Conservation (phyloP, 2,888 invertebrate species). For the Rhaphigaster nebulosa region DNA sequence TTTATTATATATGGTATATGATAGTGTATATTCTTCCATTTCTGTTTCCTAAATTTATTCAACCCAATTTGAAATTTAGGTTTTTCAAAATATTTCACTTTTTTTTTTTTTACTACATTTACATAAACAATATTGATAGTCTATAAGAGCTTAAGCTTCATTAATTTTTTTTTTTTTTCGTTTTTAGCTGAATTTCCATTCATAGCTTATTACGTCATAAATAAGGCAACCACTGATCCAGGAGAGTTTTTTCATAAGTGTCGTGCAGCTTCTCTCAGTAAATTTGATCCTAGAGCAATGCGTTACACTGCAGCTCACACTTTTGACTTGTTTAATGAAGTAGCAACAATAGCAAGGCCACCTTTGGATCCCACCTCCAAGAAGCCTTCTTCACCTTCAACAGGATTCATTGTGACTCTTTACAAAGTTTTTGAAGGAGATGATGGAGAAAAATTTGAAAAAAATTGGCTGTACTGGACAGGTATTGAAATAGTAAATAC, state of each 20-base stretch:
- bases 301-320: conserved; percentile 91
- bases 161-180: conserved; percentile 55
- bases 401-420: conserved; percentile 92
- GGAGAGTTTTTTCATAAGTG: conserved; percentile 88
- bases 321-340: conserved; percentile 89
- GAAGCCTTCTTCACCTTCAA: conserved; percentile 83
- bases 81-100: neutral
- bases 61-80: neutral
- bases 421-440: conserved; percentile 96
- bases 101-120: neutral
- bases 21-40: neutral
- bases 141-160: neutral
- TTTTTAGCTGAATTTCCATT: conserved; percentile 89
- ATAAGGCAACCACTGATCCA: conserved; percentile 88
- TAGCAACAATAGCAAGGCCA: conserved; percentile 90
- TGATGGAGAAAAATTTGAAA: conserved; percentile 91
- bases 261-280: conserved; percentile 84
- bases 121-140: neutral
- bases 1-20: too few species aligned
- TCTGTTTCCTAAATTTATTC: neutral
- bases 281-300: conserved; percentile 85
- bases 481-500: conserved; percentile 68
- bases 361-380: conserved; percentile 86
- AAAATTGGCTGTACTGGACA: conserved; percentile 96
- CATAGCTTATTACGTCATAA: conserved; percentile 91